These are phyloP conservation scores for Onychorhynchus coronatus DNA, from an alignment of 2,113 vertebrate species.

Conservation along the genomic window DNA sequence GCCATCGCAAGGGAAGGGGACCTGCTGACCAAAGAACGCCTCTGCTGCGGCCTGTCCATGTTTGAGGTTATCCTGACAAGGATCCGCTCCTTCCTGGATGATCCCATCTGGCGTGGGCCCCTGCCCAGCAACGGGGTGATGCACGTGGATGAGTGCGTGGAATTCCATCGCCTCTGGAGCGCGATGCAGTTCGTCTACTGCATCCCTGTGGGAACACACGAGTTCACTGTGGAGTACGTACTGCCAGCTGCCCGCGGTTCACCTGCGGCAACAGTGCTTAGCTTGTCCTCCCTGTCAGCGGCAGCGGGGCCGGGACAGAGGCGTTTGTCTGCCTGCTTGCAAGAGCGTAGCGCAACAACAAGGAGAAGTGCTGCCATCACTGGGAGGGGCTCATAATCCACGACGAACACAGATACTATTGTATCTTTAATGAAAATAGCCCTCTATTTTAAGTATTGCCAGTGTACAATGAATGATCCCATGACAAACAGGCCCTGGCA, in stretches of 20 bases:
- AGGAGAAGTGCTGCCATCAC: neutral
- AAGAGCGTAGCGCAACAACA: neutral
- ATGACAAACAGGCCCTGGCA: neutral
- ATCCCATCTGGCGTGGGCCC: conserved; percentile 86
- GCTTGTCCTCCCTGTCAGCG: neutral
- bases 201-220: conserved; percentile 86
- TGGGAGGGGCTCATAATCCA: neutral
- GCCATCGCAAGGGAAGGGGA: conserved; percentile 87
- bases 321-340: neutral
- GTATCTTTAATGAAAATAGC: neutral
- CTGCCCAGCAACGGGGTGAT: conserved; percentile 89
- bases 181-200: conserved; percentile 93
- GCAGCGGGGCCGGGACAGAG: neutral
- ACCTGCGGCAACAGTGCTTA: neutral
- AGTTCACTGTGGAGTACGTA: conserved; percentile 89
- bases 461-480: neutral
- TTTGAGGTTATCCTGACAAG: conserved; percentile 87
- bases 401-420: neutral
- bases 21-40: conserved; percentile 86
- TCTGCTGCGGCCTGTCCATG: conserved; percentile 89
- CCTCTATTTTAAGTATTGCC: neutral
- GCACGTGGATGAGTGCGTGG: conserved; percentile 89
- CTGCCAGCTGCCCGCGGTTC: neutral
- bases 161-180: conserved; percentile 88
- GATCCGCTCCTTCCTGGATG: conserved; percentile 84